A percentile compares a stretch with the other conserved stretches of the same genome.
Conservation (phyloP, 2,797 vertebrate genomes). For the Micrastur ruficollis region DNA sequence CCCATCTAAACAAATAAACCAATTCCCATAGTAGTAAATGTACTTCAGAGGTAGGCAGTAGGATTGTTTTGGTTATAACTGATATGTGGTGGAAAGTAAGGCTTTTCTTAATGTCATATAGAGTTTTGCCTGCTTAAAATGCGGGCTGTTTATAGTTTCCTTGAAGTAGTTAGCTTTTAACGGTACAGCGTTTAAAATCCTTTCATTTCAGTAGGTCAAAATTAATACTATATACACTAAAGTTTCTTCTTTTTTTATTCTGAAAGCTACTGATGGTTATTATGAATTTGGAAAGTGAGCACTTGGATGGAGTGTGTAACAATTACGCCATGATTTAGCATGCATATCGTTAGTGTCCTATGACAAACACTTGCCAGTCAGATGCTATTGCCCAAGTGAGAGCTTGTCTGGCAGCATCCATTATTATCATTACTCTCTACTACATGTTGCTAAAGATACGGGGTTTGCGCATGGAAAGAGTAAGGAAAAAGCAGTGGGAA, state of each 20-base stretch:
- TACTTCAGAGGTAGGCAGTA: neutral
- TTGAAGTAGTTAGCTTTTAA: neutral
- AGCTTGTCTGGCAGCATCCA: neutral
- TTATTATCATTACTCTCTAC: neutral
- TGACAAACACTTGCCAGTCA: neutral
- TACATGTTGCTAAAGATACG: neutral
- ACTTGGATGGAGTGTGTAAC: neutral
- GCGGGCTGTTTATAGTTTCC: neutral
- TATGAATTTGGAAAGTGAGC: neutral
- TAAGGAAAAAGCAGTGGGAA: neutral
- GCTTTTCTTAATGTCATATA: neutral
- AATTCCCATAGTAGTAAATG: neutral
- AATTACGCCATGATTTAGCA: neutral
- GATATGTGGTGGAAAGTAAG: accelerated
- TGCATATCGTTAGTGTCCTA: neutral
- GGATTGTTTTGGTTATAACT: neutral
- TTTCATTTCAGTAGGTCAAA: neutral
- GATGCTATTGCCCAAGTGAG: neutral
- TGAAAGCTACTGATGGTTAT: neutral
- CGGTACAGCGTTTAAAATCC: neutral
- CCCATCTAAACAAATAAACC: neutral
- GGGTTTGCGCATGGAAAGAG: neutral
- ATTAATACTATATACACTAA: neutral
- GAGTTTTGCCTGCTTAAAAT: neutral
- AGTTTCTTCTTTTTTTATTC: neutral